Evolutionary conservation across 1,140 invertebrate genomes (phyloP).

Genomic region (Geopemphigus sp.): DNA sequence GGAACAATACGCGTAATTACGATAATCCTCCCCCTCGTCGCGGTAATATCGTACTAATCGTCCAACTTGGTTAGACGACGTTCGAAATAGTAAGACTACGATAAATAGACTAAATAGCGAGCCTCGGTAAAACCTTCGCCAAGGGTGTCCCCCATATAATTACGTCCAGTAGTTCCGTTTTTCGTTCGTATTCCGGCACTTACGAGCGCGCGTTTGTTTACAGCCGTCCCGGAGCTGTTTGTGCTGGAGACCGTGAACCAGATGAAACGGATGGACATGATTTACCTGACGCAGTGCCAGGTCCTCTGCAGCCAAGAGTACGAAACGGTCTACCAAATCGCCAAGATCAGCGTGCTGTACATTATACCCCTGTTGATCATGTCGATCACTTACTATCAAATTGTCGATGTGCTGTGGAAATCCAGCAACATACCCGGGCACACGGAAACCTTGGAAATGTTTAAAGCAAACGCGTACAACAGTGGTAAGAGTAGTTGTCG

Average conservation of each 20-base stretch:
- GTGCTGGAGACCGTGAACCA: constrained; percentile 59
- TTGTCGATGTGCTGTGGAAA: constrained; percentile 77
- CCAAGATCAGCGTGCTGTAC: constrained; percentile 72
- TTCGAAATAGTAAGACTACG: too few relatives aligned
- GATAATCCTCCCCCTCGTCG: too few relatives aligned
- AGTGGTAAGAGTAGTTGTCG: too few relatives aligned
- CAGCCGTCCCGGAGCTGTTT: constrained; percentile 75
- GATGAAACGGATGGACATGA: constrained; percentile 58
- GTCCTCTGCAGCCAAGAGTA: constrained; percentile 66
- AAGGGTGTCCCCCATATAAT: too few relatives aligned
- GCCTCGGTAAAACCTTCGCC: too few relatives aligned
- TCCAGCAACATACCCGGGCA: constrained; percentile 72
- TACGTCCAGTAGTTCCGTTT: too few relatives aligned
- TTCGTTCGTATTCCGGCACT: too few relatives aligned
- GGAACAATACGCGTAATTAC: too few relatives aligned
- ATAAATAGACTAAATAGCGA: too few relatives aligned
- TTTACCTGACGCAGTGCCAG: constrained; percentile 71
- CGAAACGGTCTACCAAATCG: constrained; percentile 68
- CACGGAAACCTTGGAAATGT: constrained; percentile 55
- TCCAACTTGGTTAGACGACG: too few relatives aligned
- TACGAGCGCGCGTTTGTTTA: neutral
- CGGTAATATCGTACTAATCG: too few relatives aligned
- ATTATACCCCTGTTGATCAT: constrained; percentile 75
- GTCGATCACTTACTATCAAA: constrained; percentile 80
- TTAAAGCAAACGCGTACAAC: constrained; percentile 25